Evolutionary conservation across 1,140 invertebrate genomes (phyloP).

Genomic region (Leptoteleia sp.): DNA sequence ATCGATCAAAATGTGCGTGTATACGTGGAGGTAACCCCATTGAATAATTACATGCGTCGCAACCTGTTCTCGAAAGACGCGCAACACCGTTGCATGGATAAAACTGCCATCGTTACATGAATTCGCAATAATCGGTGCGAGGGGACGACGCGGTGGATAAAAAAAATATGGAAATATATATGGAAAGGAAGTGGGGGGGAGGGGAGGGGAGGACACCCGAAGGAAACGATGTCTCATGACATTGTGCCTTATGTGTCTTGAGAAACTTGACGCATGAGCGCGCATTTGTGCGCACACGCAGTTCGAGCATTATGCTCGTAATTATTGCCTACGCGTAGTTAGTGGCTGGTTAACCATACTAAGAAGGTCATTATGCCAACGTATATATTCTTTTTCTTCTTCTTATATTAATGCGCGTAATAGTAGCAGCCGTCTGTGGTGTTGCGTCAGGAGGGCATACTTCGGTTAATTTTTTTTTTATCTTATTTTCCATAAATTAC

Average conservation of each 20-base stretch:
- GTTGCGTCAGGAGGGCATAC: slow-evolving; percentile 15
- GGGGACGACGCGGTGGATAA: slow-evolving; percentile 57
- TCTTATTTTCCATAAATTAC: slow-evolving; percentile 47
- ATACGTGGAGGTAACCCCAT: slow-evolving; percentile 70
- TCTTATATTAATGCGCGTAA: slow-evolving; percentile 69
- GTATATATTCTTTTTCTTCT: slow-evolving; percentile 34
- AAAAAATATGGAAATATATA: slow-evolving; percentile 60
- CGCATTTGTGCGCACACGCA: slow-evolving; percentile 75
- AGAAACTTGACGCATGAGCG: slow-evolving; percentile 77
- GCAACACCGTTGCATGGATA: slow-evolving; percentile 70
- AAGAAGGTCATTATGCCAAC: slow-evolving; percentile 76
- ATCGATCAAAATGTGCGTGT: slow-evolving; percentile 74
- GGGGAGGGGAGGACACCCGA: slow-evolving; percentile 18
- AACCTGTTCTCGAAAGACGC: slow-evolving; percentile 73
- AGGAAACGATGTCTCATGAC: slow-evolving; percentile 60
- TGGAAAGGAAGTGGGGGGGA: slow-evolving; percentile 33
- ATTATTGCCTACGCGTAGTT: slow-evolving; percentile 77
- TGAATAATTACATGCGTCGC: slow-evolving; percentile 77
- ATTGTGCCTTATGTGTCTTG: slow-evolving; percentile 69
- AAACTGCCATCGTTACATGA: slow-evolving; percentile 71
- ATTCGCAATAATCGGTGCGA: slow-evolving; percentile 67
- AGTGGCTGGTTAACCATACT: slow-evolving; percentile 77
- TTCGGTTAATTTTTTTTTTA: slow-evolving; percentile 34
- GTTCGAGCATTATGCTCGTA: slow-evolving; percentile 72
- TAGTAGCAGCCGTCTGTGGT: slow-evolving; percentile 53